Conservation (phyloP, 30 jellyfish, hydroid and myxozoan genomes). For the Turritopsis rubra region DNA sequence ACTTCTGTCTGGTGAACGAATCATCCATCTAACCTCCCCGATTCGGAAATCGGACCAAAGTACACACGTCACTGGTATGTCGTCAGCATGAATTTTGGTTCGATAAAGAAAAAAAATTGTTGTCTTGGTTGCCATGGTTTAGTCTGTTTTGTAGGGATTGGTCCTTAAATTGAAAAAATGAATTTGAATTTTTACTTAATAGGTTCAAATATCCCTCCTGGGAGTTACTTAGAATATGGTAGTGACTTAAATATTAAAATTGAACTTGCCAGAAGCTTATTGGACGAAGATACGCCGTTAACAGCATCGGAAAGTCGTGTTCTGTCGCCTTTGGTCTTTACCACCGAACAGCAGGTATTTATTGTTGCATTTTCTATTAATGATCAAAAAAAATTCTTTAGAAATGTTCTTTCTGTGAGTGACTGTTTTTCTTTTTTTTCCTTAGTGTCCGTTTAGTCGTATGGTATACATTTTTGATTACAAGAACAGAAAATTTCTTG, state of each 20-base stretch:
- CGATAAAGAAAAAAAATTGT: too few relatives aligned
- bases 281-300: background rate
- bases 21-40: constrained; percentile 45
- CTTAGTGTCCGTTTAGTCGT: constrained; percentile 81
- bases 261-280: constrained; percentile 44
- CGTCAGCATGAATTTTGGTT: too few relatives aligned
- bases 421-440: background rate
- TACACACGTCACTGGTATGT: background rate
- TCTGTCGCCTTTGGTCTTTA: background rate
- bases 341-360: background rate
- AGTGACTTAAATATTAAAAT: constrained; percentile 62
- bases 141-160: background rate
- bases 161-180: background rate
- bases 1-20: constrained; percentile 67
- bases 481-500: constrained; percentile 39
- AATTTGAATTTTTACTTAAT: background rate
- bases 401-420: background rate
- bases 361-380: background rate
- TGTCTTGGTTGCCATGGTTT: background rate
- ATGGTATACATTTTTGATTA: constrained; percentile 58
- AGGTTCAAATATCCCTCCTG: constrained; percentile 29
- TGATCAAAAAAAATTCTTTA: too few relatives aligned
- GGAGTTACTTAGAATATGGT: constrained; percentile 66
- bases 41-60: constrained; percentile 26
- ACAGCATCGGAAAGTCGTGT: constrained; percentile 4